Evolutionary conservation across 2,113 vertebrate genomes (phyloP).

Genomic region (Chlamydotis undulata): DNA sequence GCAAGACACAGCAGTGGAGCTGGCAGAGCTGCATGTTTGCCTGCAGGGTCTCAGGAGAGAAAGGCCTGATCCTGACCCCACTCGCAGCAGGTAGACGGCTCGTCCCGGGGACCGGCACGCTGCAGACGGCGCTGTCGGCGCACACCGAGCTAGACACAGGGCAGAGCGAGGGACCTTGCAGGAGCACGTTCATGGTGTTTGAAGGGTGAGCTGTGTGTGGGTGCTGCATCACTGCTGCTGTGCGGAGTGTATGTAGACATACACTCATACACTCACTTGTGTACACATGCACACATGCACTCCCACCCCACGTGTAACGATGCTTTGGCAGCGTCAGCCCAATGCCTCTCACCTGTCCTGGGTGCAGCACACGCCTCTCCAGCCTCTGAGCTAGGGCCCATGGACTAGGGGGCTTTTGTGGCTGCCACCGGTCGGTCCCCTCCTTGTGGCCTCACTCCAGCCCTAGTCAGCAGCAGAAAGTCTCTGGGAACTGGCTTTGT

Average conservation of each 20-base stretch:
- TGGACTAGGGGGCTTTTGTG: neutral
- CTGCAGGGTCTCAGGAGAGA: neutral
- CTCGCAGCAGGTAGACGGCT: accelerated
- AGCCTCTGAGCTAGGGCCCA: neutral
- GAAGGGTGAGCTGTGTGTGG: neutral
- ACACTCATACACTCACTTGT: accelerated
- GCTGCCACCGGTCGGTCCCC: neutral
- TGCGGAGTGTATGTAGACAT: accelerated
- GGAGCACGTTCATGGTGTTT: neutral
- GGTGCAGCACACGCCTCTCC: neutral
- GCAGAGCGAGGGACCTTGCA: neutral
- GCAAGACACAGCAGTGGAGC: neutral
- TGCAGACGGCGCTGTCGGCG: accelerated
- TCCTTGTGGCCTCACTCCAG: neutral
- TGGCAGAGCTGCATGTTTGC: neutral
- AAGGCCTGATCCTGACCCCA: neutral
- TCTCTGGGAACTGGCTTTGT: neutral
- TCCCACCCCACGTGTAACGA: neutral
- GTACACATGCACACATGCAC: accelerated
- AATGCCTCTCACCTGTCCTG: neutral
- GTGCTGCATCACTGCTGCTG: neutral
- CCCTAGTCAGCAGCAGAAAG: neutral
- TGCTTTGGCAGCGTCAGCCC: neutral
- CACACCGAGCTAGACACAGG: accelerated
- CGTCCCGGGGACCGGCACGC: neutral